These are phyloP conservation scores for Apocheima hispidaria DNA, from an alignment of 2,888 invertebrate species.

Conservation along the genomic window DNA sequence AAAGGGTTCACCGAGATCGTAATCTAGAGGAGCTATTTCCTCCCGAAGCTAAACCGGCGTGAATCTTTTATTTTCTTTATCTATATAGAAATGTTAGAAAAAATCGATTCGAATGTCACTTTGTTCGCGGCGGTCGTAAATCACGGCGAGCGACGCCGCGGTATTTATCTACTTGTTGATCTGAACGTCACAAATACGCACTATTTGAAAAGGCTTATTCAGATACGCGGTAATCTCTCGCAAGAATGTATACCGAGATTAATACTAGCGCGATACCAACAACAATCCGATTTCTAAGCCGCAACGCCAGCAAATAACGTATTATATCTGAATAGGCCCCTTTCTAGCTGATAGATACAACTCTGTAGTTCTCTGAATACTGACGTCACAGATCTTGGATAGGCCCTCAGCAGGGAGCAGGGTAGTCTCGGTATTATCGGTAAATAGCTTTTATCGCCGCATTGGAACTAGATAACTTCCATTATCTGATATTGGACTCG, in stretches of 20 bases:
- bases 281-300: not conserved
- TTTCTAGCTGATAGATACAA: not conserved
- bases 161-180: slow-evolving; percentile 63
- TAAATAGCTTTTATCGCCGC: slow-evolving; percentile 15
- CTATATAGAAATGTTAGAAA: slow-evolving; percentile 56
- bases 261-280: not conserved
- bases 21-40: slow-evolving; percentile 77
- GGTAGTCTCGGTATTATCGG: slow-evolving; percentile 9
- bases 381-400: slow-evolving; percentile 4
- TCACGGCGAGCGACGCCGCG: slow-evolving; percentile 56
- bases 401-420: not conserved
- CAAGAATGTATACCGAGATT: too few relatives aligned
- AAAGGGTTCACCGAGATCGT: slow-evolving; percentile 62
- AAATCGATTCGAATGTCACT: slow-evolving; percentile 56
- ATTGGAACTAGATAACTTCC: slow-evolving; percentile 15
- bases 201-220: not conserved
- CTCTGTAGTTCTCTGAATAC: not conserved
- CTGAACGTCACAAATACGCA: slow-evolving; percentile 34
- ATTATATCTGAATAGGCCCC: not conserved
- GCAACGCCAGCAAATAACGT: not conserved
- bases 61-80: slow-evolving; percentile 51
- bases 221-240: not conserved
- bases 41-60: slow-evolving; percentile 58
- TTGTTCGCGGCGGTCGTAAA: slow-evolving; percentile 59
- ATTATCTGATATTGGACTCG: slow-evolving; percentile 32